Conservation (phyloP, 2,888 invertebrate species). For the Phaonia tiefii region DNA sequence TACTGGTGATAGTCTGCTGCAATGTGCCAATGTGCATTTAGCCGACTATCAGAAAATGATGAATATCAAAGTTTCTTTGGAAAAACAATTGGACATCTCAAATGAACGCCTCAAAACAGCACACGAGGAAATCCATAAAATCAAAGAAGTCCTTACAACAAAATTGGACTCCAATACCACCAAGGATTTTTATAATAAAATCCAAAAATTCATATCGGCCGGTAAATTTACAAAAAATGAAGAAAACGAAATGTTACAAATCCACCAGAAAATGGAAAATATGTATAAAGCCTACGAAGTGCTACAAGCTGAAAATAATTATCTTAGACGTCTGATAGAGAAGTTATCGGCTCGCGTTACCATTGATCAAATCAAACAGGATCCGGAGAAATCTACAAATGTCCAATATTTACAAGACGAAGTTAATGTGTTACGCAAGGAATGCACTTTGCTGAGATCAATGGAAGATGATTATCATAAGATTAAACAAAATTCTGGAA, state of each 20-base stretch:
- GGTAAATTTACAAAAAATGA: constrained; percentile 73
- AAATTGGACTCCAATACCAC: constrained; percentile 71
- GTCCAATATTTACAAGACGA: constrained; percentile 73
- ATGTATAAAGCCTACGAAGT: constrained; percentile 74
- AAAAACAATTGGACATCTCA: constrained; percentile 69
- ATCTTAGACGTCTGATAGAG: constrained; percentile 73
- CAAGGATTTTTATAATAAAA: constrained; percentile 70
- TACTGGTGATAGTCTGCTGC: constrained; percentile 73
- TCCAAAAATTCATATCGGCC: constrained; percentile 70
- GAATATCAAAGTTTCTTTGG: constrained; percentile 70
- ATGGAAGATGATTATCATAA: constrained; percentile 71
- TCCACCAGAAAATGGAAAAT: constrained; percentile 72
- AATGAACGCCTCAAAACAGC: constrained; percentile 69
- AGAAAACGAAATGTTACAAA: constrained; percentile 71
- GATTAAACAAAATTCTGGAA: constrained; percentile 43
- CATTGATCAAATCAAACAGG: constrained; percentile 67
- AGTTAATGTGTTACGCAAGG: constrained; percentile 72
- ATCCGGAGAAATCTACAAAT: constrained; percentile 73
- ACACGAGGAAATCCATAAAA: constrained; percentile 70
- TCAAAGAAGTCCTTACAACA: constrained; percentile 71
- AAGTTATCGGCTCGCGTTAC: constrained; percentile 71
- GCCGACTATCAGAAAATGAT: constrained; percentile 71
- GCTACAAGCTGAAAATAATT: constrained; percentile 74
- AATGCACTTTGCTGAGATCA: constrained; percentile 71
- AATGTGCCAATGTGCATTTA: constrained; percentile 71